phyloP scores from a whole-genome alignment of 2,888 invertebrate genomes.

The Eumacrocentrus americanus region DNA sequence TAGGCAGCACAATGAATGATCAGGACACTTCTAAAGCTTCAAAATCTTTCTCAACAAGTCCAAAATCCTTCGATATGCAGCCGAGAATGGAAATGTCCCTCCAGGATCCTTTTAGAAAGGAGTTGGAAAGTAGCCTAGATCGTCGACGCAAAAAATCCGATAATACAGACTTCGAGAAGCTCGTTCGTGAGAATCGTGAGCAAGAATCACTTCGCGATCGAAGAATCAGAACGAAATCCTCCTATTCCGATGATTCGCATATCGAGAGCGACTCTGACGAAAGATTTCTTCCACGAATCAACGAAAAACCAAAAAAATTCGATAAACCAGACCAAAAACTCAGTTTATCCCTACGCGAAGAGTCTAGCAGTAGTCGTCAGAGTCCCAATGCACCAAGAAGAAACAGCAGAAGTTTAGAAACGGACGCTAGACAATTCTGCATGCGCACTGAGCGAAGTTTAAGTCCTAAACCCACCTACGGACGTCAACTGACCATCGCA shows the following conservation, averaged over 20 bases:
- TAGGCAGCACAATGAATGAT: slow-evolving; percentile 4
- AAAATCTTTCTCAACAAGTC: slow-evolving; percentile 42
- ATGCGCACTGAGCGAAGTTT: slow-evolving; percentile 31
- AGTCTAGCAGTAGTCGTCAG: slow-evolving; percentile 26
- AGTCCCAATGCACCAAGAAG: slow-evolving; percentile 33
- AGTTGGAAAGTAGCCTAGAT: slow-evolving; percentile 42
- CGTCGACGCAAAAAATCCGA: slow-evolving; percentile 32
- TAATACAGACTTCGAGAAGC: slow-evolving; percentile 15
- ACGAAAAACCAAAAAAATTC: slow-evolving; percentile 13
- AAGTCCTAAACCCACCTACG: slow-evolving; percentile 33
- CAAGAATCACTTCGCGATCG: slow-evolving; percentile 2
- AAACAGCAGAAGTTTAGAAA: slow-evolving; percentile 35
- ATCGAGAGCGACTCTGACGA: slow-evolving; percentile 34
- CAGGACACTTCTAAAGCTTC: slow-evolving; percentile 27
- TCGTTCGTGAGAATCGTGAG: slow-evolving; percentile 3
- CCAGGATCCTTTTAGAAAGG: slow-evolving; percentile 48
- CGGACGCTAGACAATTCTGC: slow-evolving; percentile 27
- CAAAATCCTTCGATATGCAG: slow-evolving; percentile 37
- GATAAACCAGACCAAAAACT: slow-evolving; percentile 24
- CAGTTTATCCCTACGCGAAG: slow-evolving; percentile 30
- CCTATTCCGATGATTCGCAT: slow-evolving; percentile 37
- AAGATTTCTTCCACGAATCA: slow-evolving; percentile 9
- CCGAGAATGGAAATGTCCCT: slow-evolving; percentile 36
- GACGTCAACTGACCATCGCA: slow-evolving; percentile 34
- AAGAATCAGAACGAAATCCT: slow-evolving; percentile 32